phyloP scores from a whole-genome alignment of 2,113 vertebrate species.

The Papio anubis region DNA sequence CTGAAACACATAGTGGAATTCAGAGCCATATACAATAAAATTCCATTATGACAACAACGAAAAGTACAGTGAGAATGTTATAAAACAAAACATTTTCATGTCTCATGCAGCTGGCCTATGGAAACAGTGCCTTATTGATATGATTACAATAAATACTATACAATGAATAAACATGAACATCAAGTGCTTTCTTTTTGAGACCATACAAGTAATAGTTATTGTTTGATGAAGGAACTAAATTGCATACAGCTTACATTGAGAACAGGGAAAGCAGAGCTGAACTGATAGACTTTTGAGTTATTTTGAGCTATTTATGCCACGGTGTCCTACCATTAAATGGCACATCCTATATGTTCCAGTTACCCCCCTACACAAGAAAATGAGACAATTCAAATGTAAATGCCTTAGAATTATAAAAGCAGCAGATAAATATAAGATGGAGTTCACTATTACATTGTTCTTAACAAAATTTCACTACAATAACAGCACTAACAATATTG shows the following conservation, averaged over 20 bases:
- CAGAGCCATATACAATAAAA: constrained; percentile 12
- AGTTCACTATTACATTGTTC: background rate
- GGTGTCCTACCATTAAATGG: background rate
- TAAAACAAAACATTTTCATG: constrained; percentile 39
- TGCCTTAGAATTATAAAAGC: background rate
- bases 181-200: constrained; percentile 18
- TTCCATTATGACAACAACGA: background rate
- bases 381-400: background rate
- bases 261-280: background rate
- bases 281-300: background rate
- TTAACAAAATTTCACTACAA: background rate
- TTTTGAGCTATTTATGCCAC: background rate
- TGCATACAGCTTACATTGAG: background rate
- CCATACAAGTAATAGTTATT: background rate
- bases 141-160: constrained; percentile 60
- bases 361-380: background rate
- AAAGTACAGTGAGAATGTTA: background rate
- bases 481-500: background rate
- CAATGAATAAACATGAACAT: constrained; percentile 24
- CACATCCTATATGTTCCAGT: background rate
- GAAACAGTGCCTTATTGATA: constrained; percentile 69
- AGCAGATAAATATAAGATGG: background rate
- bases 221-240: background rate
- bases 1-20: background rate
- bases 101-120: constrained; percentile 64